A percentile compares a stretch with the other conserved stretches of the same genome.
Evolutionary conservation across 2,888 invertebrate species (phyloP).

Genomic region (Andrena bicolor): DNA sequence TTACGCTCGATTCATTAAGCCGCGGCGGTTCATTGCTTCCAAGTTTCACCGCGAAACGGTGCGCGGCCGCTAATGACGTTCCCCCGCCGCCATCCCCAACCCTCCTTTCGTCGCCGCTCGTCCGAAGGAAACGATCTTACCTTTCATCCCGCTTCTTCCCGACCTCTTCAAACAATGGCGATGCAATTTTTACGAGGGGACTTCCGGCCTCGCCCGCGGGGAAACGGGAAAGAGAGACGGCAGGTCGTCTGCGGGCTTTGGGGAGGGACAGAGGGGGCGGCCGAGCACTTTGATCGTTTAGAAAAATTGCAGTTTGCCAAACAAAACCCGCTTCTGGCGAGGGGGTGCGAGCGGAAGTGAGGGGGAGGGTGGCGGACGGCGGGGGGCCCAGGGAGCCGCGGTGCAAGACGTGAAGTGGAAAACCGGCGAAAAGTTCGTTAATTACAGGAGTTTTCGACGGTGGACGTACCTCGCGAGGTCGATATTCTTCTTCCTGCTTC

Average conservation of each 20-base stretch:
- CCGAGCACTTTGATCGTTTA: conserved; percentile 73
- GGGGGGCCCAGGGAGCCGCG: background rate
- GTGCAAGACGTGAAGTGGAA: conserved; percentile 68
- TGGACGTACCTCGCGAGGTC: conserved; percentile 62
- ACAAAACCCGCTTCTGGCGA: conserved; percentile 64
- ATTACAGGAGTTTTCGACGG: conserved; percentile 76
- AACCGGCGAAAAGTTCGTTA: conserved; percentile 78
- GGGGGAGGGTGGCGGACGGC: background rate
- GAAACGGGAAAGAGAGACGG: conserved; percentile 13
- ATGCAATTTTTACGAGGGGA: conserved; percentile 65
- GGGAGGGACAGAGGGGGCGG: conserved; percentile 13
- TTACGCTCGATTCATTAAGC: conserved; percentile 65
- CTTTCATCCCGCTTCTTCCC: conserved; percentile 55
- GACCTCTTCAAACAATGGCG: conserved; percentile 61
- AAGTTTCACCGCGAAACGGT: conserved; percentile 57
- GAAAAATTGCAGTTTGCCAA: conserved; percentile 76
- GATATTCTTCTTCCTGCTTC: conserved; percentile 61
- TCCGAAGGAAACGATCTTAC: conserved; percentile 61
- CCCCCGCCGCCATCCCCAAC: background rate
- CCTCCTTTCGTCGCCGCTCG: conserved; percentile 5
- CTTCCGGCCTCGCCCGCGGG: conserved; percentile 37
- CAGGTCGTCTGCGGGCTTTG: background rate
- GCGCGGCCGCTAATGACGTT: conserved; percentile 61
- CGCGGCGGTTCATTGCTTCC: conserved; percentile 59
- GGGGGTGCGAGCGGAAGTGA: conserved; percentile 6